Conservation (phyloP, 2,888 invertebrate species). For the Drosophila setosimentum region DNA sequence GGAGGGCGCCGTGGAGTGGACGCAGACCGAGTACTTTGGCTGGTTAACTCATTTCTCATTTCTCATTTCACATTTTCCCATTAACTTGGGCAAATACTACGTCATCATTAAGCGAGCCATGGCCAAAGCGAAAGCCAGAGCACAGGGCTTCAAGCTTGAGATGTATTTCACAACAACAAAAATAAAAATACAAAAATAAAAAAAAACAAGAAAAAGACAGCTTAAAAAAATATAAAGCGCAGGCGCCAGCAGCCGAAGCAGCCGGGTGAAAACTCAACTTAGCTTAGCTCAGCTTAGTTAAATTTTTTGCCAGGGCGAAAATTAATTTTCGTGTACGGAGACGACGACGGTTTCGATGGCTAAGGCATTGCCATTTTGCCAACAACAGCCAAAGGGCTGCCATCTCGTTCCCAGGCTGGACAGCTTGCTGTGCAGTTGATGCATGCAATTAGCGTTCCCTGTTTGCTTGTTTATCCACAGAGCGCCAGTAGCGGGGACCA, state of each 20-base stretch:
- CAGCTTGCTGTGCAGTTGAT: slow-evolving; percentile 50
- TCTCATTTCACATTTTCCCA: slow-evolving; percentile 64
- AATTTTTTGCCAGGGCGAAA: slow-evolving; percentile 47
- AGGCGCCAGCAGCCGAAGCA: slow-evolving; percentile 24
- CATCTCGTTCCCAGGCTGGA: slow-evolving; percentile 42
- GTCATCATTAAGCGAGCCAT: slow-evolving; percentile 65
- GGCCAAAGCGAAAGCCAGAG: slow-evolving; percentile 30
- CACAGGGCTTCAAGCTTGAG: slow-evolving; percentile 16
- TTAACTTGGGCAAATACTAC: slow-evolving; percentile 67
- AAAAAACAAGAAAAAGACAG: neutral
- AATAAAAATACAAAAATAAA: slow-evolving; percentile 10
- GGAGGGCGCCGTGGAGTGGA: neutral
- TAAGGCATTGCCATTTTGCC: slow-evolving; percentile 19
- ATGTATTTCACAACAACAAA: slow-evolving; percentile 7
- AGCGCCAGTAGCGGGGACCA: slow-evolving; percentile 25
- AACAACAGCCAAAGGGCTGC: slow-evolving; percentile 24
- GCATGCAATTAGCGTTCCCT: slow-evolving; percentile 49
- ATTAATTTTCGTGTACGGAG: slow-evolving; percentile 55
- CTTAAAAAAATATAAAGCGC: slow-evolving; percentile 2
- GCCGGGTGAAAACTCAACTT: slow-evolving; percentile 32
- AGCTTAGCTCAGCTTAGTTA: slow-evolving; percentile 55
- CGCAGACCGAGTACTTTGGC: neutral
- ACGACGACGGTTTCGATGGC: slow-evolving; percentile 22
- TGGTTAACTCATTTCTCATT: slow-evolving; percentile 55
- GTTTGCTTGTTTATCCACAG: slow-evolving; percentile 39